These are phyloP conservation scores for Halesus radiatus DNA, from an alignment of 1,140 invertebrate species.

Conservation along the genomic window DNA sequence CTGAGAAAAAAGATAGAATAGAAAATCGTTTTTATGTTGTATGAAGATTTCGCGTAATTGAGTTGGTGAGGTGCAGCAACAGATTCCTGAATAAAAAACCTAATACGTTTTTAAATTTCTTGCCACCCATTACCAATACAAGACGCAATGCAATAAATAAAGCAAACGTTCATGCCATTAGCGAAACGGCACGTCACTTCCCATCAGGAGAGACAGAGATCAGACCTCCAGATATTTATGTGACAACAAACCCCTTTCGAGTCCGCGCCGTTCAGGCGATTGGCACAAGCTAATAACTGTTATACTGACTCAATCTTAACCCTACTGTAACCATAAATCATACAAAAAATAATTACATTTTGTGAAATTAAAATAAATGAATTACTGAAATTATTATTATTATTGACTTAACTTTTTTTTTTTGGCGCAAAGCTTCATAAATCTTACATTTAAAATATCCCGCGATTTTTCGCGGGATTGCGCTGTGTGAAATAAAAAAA, in stretches of 20 bases:
- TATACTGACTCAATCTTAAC: slow-evolving; percentile 7
- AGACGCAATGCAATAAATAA: slow-evolving; percentile 2
- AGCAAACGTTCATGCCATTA: slow-evolving; percentile 23
- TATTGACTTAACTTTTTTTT: no score
- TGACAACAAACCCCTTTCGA: slow-evolving; percentile 19
- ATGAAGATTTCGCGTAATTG: no score
- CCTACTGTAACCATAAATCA: neutral
- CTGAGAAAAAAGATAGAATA: no score
- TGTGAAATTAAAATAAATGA: no score
- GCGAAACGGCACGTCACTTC: slow-evolving; percentile 27
- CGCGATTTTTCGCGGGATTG: no score
- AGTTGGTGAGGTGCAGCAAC: no score
- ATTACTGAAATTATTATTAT: no score
- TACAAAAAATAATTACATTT: neutral
- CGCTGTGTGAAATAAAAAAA: no score
- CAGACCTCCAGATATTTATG: slow-evolving; percentile 22
- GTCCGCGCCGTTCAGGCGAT: neutral
- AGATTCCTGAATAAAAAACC: no score
- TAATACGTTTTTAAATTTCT: neutral
- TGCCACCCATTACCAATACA: neutral
- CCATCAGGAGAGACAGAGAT: slow-evolving; percentile 18
- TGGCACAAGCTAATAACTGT: slow-evolving; percentile 8
- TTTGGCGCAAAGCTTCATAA: no score
- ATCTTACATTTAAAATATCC: no score
- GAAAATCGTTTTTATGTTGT: no score